Conservation (phyloP, 2,888 invertebrate species). For the Nymphalis c-album region DNA sequence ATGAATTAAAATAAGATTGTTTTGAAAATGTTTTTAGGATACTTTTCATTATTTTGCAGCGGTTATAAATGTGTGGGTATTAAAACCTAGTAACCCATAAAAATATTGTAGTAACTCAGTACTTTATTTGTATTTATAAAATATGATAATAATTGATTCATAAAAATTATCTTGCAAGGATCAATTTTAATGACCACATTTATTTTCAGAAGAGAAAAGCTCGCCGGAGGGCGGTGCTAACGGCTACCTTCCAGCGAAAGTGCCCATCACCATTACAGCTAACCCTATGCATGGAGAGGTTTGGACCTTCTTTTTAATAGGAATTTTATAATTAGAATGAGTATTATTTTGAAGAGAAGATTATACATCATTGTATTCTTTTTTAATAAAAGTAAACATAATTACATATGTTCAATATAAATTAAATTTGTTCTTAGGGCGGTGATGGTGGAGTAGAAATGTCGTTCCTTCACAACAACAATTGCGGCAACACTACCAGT, state of each 20-base stretch:
- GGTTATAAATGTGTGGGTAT: too few species aligned
- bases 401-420: too few species aligned
- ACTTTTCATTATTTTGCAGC: too few species aligned
- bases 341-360: background rate
- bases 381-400: slow-evolving; percentile 8
- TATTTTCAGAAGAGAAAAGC: slow-evolving; percentile 71
- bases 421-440: slow-evolving; percentile 53
- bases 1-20: too few species aligned
- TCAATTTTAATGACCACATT: slow-evolving; percentile 20
- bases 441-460: slow-evolving; percentile 83
- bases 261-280: slow-evolving; percentile 86
- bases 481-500: slow-evolving; percentile 66
- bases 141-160: too few species aligned
- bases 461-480: slow-evolving; percentile 87
- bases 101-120: too few species aligned
- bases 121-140: too few species aligned
- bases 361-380: background rate
- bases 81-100: too few species aligned
- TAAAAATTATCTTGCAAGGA: too few species aligned
- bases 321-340: background rate
- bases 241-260: slow-evolving; percentile 77
- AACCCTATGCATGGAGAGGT: slow-evolving; percentile 90
- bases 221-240: slow-evolving; percentile 69
- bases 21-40: too few species aligned
- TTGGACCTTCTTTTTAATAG: slow-evolving; percentile 28